These are phyloP conservation scores for Malurus elegans DNA, from an alignment of 2,113 vertebrate species.

Conservation along the genomic window DNA sequence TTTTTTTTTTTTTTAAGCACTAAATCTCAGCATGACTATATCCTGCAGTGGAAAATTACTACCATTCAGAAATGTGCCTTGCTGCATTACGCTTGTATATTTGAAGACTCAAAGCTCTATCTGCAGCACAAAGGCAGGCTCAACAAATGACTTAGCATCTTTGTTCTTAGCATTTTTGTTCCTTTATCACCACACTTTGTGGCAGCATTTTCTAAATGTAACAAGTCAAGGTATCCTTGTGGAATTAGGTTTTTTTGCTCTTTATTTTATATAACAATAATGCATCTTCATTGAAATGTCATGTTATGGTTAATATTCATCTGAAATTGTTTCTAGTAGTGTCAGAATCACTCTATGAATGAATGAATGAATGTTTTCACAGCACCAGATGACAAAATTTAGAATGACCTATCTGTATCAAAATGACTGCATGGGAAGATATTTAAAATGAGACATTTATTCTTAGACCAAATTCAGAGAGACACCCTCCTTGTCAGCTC, in stretches of 20 bases:
- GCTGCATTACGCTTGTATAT: slow-evolving; percentile 22
- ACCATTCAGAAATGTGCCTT: slow-evolving; percentile 33
- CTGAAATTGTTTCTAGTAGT: not conserved
- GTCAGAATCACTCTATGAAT: not conserved
- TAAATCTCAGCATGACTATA: slow-evolving; percentile 44
- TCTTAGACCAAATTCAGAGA: slow-evolving; percentile 29
- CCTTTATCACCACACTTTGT: not conserved
- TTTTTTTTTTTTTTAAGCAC: not conserved
- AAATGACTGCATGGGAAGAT: not conserved
- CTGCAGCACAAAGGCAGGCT: slow-evolving; percentile 49
- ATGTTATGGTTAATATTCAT: not conserved
- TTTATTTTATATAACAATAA: not conserved
- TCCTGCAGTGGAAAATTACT: slow-evolving; percentile 51
- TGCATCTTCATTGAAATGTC: not conserved
- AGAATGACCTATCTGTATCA: not conserved
- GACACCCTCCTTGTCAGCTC: slow-evolving; percentile 6
- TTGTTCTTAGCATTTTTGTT: slow-evolving; percentile 28
- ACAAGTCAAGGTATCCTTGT: not conserved
- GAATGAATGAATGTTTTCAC: not conserved
- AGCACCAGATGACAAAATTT: not conserved
- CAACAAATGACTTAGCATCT: slow-evolving; percentile 48
- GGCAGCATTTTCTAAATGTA: not conserved
- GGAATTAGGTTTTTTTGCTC: not conserved
- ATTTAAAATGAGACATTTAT: not conserved
- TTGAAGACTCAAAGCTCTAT: slow-evolving; percentile 50